These are phyloP conservation scores for Drosophila imparisetae DNA, from an alignment of 2,888 invertebrate genomes.

Conservation along the genomic window DNA sequence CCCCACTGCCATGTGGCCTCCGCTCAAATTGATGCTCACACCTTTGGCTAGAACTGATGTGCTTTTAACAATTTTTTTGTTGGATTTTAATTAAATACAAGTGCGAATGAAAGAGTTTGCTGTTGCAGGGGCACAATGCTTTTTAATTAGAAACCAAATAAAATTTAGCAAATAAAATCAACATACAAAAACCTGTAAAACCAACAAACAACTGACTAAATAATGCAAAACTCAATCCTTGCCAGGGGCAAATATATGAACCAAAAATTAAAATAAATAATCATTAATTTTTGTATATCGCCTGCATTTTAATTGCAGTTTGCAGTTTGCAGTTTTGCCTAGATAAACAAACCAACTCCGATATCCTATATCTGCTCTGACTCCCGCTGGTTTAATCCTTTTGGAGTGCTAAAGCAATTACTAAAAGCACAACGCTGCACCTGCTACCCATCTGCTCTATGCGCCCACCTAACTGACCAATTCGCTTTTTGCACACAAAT, in stretches of 20 bases:
- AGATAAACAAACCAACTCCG: constrained; percentile 63
- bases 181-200: constrained; percentile 1
- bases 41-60: constrained; percentile 64
- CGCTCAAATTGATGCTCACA: constrained; percentile 22
- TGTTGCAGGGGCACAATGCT: constrained; percentile 38
- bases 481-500: constrained; percentile 60
- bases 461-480: constrained; percentile 38
- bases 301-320: constrained; percentile 70
- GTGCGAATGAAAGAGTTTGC: constrained; percentile 39
- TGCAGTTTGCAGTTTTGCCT: constrained; percentile 57
- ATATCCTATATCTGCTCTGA: no score
- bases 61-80: constrained; percentile 73
- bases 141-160: constrained; percentile 79
- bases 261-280: constrained; percentile 60
- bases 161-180: constrained; percentile 64
- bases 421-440: constrained; percentile 36
- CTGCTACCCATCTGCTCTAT: constrained; percentile 23
- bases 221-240: constrained; percentile 4
- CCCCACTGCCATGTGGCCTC: background rate
- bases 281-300: constrained; percentile 62
- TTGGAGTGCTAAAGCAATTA: constrained; percentile 64
- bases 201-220: constrained; percentile 18
- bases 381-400: background rate
- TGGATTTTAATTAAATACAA: constrained; percentile 79
- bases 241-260: constrained; percentile 19